A percentile compares a stretch with the other conserved stretches of the same genome.
phyloP scores from a whole-genome alignment of 2,113 vertebrate species.

The Gymnocephalus cernua region DNA sequence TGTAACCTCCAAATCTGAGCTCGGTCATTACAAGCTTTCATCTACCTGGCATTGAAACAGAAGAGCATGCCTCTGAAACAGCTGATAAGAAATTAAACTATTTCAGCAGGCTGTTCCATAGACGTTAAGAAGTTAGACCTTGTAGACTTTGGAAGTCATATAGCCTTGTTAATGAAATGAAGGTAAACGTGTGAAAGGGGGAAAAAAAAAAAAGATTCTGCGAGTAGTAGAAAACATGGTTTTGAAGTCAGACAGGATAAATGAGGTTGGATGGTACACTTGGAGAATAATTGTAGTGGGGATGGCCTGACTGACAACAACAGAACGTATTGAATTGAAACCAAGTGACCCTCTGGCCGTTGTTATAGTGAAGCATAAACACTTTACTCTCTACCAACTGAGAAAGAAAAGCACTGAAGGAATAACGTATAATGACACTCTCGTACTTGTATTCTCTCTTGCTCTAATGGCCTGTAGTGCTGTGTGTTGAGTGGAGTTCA shows the following conservation, averaged over 20 bases:
- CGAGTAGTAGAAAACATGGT: background rate
- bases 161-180: background rate
- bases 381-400: background rate
- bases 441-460: slow-evolving; percentile 19
- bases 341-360: background rate
- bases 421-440: slow-evolving; percentile 15
- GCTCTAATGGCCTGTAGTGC: slow-evolving; percentile 21
- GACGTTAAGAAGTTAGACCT: background rate
- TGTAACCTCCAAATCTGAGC: slow-evolving; percentile 69
- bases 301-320: slow-evolving; percentile 8
- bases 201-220: background rate
- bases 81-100: slow-evolving; percentile 1
- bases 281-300: background rate
- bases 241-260: background rate
- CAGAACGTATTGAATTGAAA: slow-evolving; percentile 22
- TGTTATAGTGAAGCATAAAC: slow-evolving; percentile 18
- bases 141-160: background rate
- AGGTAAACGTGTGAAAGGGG: background rate
- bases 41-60: slow-evolving; percentile 60
- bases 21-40: slow-evolving; percentile 44
- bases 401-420: background rate
- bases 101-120: background rate
- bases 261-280: background rate
- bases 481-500: slow-evolving; percentile 49
- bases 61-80: background rate